Conservation (phyloP, 2,888 invertebrate species). For the Leptinotarsa rubiginosa region DNA sequence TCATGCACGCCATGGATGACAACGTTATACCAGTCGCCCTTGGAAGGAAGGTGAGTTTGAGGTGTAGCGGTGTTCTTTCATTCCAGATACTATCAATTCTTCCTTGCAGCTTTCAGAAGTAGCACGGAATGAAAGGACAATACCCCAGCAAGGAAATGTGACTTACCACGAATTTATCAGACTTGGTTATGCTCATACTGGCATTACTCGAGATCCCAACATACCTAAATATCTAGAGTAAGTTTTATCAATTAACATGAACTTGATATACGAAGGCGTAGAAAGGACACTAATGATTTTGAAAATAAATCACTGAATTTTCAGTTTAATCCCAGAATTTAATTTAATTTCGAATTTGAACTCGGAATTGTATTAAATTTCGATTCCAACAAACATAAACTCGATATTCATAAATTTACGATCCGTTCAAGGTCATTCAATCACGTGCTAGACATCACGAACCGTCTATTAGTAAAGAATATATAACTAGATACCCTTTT, state of each 20-base stretch:
- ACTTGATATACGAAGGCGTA: too few species aligned
- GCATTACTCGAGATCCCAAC: conserved; percentile 54
- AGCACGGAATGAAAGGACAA: conserved; percentile 50
- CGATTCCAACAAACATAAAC: too few species aligned
- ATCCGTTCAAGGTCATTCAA: too few species aligned
- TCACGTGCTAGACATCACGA: too few species aligned
- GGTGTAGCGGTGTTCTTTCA: neutral
- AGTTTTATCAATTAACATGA: conserved; percentile 33
- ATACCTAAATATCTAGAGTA: conserved; percentile 57
- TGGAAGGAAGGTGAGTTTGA: conserved; percentile 55
- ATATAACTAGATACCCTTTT: too few species aligned
- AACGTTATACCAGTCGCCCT: conserved; percentile 55
- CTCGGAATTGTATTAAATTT: too few species aligned
- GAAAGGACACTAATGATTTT: too few species aligned
- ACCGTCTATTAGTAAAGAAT: too few species aligned
- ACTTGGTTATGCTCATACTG: conserved; percentile 54
- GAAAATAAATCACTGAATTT: too few species aligned
- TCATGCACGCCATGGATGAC: conserved; percentile 61
- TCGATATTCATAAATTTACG: too few species aligned
- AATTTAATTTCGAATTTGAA: too few species aligned
- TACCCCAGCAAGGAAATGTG: conserved; percentile 52
- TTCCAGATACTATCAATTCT: neutral
- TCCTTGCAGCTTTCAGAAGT: conserved; percentile 37
- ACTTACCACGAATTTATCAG: conserved; percentile 53
- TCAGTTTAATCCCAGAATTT: too few species aligned